Evolutionary conservation across 2,113 vertebrate species (phyloP), one percentile per base, ranked within the genome.

Genomic region (Coreoperca whiteheadi): DNA sequence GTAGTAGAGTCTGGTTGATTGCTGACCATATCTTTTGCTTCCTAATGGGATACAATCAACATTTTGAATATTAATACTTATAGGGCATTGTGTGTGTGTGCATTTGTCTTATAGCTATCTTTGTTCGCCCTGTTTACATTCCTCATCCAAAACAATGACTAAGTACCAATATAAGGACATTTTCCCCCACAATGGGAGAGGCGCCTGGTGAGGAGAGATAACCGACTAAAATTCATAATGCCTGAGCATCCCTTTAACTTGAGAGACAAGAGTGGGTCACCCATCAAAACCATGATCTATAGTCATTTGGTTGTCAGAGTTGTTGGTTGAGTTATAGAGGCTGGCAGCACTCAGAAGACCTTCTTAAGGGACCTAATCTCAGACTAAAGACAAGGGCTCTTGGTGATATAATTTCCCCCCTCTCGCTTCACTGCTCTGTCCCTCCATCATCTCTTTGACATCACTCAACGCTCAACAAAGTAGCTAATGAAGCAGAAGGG

Each of bases 401-500:
- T 18, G 82, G 79, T 72, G 83, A 84, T 88, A 93, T 88, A 51
- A 83, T 90, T 84, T 89, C 56, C 61, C 59, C 66, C 25, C 82
- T 82, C 51, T 86, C 77, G 87, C 91, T 75, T 77, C 87, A 74
- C 86, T 85, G 85, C 87, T 90, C 81, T 79, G 91, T 94, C 91
- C 92, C 87, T 95, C 93, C 90, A 94, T 95, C 94, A 91, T 93
- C 87, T 86, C 81, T 85, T 90, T 94, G 92, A 94, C 95, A 94
- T 93, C 91, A 88, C 91, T 95, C 92, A 94, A 86, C 65, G 94
- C 93, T 94, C 91, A 94, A 95, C 92, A 95, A 93, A 95, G 89
- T 91, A 89, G 81, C 87, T 95, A 96, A 95, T 95, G 95, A 95
- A 93, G 92, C 93, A 93, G 88, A 92, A 84, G 88, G 88, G 75